Conservation (phyloP, 2,888 invertebrate species). For the Villa cingulata region DNA sequence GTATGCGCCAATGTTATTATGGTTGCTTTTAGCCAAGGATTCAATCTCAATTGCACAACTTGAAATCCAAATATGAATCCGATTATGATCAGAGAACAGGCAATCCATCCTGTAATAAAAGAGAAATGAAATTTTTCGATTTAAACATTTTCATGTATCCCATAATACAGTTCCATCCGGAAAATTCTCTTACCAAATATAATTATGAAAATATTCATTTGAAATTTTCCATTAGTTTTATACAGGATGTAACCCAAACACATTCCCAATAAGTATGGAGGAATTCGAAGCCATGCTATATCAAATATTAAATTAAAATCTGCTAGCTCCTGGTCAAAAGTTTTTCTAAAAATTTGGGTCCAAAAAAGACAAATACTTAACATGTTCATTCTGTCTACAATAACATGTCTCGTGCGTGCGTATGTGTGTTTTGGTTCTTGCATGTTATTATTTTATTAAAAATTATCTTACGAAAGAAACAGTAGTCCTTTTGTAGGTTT, state of each 20-base stretch:
- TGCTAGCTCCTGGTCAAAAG: conserved; percentile 39
- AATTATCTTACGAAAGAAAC: no score
- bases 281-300: conserved; percentile 59
- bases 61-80: conserved; percentile 21
- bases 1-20: conserved; percentile 36
- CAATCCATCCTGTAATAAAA: conserved; percentile 22
- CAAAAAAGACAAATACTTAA: no score
- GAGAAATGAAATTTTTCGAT: neutral
- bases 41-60: conserved; percentile 14
- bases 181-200: conserved; percentile 18
- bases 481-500: conserved; percentile 1
- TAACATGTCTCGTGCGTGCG: no score
- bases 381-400: no score
- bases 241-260: conserved; percentile 58
- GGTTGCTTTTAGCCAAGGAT: conserved; percentile 20
- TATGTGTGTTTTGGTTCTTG: no score
- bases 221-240: conserved; percentile 41
- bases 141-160: neutral
- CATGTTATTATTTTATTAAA: conserved; percentile 6
- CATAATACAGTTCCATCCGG: neutral
- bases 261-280: conserved; percentile 62
- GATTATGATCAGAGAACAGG: conserved; percentile 15
- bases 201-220: conserved; percentile 18
- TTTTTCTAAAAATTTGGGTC: neutral
- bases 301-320: conserved; percentile 53